These are phyloP conservation scores for Eremobia ochroleuca DNA, from an alignment of 2,888 invertebrate genomes.

Conservation along the genomic window DNA sequence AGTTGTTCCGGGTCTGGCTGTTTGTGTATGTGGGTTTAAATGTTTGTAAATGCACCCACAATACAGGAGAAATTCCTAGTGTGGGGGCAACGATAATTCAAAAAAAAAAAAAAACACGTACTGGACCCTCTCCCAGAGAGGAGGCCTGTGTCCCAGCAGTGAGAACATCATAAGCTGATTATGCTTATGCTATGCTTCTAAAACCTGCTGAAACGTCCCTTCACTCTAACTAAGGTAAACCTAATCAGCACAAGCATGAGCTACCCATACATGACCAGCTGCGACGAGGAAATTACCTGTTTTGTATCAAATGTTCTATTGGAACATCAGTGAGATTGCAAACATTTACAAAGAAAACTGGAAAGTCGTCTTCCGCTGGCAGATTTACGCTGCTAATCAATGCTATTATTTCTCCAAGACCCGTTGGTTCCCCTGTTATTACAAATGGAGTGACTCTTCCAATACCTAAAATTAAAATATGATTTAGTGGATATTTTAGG, in stretches of 20 bases:
- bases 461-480: conserved; percentile 73
- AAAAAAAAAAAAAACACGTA: no score
- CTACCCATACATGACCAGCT: neutral
- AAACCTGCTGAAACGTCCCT: neutral
- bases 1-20: no score
- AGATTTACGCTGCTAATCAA: conserved; percentile 81
- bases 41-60: no score
- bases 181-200: neutral
- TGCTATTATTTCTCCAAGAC: conserved; percentile 79
- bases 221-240: neutral
- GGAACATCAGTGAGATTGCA: conserved; percentile 79
- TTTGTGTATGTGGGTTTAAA: no score
- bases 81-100: no score
- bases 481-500: neutral
- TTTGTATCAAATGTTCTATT: conserved; percentile 73
- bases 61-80: no score
- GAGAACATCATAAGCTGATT: no score
- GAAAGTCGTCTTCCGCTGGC: conserved; percentile 83
- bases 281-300: conserved; percentile 70
- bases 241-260: neutral
- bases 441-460: conserved; percentile 81
- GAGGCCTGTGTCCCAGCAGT: no score
- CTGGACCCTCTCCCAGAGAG: no score
- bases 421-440: conserved; percentile 74
- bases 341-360: conserved; percentile 83